Percentiles rank a stretch among this genome's conserved stretches.
phyloP scores from a whole-genome alignment of 2,888 invertebrate genomes.

The Macrophya alboannulata region DNA sequence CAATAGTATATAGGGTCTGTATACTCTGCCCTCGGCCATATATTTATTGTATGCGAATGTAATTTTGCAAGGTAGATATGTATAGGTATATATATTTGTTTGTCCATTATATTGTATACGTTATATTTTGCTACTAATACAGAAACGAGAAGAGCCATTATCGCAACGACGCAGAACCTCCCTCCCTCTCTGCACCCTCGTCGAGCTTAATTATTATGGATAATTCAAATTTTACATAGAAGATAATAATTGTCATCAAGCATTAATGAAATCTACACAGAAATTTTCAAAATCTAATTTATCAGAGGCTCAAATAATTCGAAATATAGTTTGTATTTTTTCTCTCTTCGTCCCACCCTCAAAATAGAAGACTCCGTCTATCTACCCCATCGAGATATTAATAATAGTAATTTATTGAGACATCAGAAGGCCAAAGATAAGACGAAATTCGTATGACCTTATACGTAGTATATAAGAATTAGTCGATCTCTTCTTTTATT shows the following conservation, averaged over 20 bases:
- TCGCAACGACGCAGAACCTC: background rate
- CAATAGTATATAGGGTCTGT: background rate
- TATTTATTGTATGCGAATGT: constrained; percentile 40
- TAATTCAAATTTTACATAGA: background rate
- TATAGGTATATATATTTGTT: background rate
- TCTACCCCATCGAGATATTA: background rate
- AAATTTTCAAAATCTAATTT: background rate
- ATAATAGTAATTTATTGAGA: background rate
- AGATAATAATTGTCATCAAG: background rate
- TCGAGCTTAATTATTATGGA: background rate
- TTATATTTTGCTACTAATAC: background rate
- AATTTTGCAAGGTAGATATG: constrained; percentile 57
- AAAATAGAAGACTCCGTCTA: background rate
- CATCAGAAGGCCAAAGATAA: background rate
- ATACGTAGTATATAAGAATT: background rate
- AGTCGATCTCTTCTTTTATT: background rate
- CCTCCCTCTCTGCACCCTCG: background rate
- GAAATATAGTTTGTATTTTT: background rate
- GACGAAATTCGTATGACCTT: background rate
- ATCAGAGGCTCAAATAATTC: background rate
- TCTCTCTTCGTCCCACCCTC: background rate
- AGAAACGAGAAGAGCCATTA: background rate
- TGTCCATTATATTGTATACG: constrained; percentile 47
- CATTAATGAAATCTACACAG: too few species aligned
- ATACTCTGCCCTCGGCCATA: constrained; percentile 17